Evolutionary conservation across 2,888 invertebrate species (phyloP), one percentile per base, ranked within the genome.

Genomic region (Drosophila dives): DNA sequence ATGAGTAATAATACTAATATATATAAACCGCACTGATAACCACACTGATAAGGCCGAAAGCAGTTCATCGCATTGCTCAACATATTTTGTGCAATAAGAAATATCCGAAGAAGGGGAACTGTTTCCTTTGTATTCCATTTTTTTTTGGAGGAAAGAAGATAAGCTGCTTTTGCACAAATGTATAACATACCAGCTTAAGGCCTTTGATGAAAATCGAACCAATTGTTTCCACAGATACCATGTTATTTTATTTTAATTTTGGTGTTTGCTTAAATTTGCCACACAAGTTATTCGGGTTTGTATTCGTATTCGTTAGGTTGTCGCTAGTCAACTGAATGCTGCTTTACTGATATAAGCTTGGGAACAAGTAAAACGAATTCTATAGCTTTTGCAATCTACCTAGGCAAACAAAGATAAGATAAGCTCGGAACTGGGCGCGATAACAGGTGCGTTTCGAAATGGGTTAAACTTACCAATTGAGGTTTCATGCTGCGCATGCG

Each of bases 191-290:
- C 95, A 97, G 93, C 94, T 97, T 97, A 67, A 97, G 94, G 69
- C 95, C 93, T 94, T 97, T 97, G 90, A 97, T 95, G 92, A 96
- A 95, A 72, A 97, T 95, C 66, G 96, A 95, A 77, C 96, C 97
- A 83, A 97, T 96, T 53, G 96, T 97, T 92, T 96, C 96, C 70
- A 97, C 94, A 77, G 96, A 96, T 92, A 96, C 96, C 97, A 97
- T 97, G 94, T 94, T 95, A 45, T 15, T 45, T 15, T 45, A 15
- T 23, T 23, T 15, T 45, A 23, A 23, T 63, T 23, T 54, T 62
- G 26, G 36, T 17, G 54, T 29, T 15, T 38, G 54, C 26, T 36
- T 38, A 5, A 33, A 3, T 49, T 17, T 34, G 42, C 56, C n/a
- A 64, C 45, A 54, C 29, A 50, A 42, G 33, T 34, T 64, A 56